A percentile compares a stretch with the other conserved stretches of the same genome.
phyloP scores from a whole-genome alignment of 2,797 vertebrate species.

The Orestias chungarensis region DNA sequence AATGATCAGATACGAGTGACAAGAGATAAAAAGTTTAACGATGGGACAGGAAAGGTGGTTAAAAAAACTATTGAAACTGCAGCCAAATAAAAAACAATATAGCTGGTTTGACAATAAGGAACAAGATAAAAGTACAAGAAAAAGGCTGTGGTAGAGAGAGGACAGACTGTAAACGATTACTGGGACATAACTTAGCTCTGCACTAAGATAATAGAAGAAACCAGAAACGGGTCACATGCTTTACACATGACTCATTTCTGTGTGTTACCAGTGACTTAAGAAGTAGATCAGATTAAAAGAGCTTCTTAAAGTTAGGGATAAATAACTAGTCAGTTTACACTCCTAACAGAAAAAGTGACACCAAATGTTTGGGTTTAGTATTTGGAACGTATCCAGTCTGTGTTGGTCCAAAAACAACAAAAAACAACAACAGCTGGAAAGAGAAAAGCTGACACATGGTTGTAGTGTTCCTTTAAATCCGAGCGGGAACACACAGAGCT shows the following conservation, averaged over 20 bases:
- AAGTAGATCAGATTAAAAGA: background rate
- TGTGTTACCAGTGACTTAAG: constrained; percentile 2
- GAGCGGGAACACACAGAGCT: background rate
- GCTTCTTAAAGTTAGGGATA: background rate
- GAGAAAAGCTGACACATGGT: background rate
- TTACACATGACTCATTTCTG: constrained; percentile 7
- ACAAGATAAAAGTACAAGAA: background rate
- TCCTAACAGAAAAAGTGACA: background rate
- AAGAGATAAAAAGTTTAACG: background rate
- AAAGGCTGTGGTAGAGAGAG: constrained; percentile 10
- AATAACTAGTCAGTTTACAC: background rate
- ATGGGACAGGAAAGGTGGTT: background rate
- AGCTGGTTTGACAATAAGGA: constrained; percentile 5
- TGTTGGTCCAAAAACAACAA: no score
- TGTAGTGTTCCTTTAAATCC: background rate
- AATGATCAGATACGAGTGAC: constrained; percentile 9
- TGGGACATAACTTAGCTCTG: constrained; percentile 22
- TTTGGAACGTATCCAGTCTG: background rate
- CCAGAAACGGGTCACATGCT: constrained; percentile 42
- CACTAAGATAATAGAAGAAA: constrained; percentile 22
- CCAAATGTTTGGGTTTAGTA: background rate
- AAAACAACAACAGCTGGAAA: constrained; percentile 7
- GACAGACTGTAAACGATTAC: constrained; percentile 27
- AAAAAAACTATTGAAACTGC: constrained; percentile 3
- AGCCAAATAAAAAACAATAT: constrained; percentile 23